Evolutionary conservation across 2,113 vertebrate species (phyloP), one percentile per base, ranked within the genome.

Genomic region (Oryzias celebensis): DNA sequence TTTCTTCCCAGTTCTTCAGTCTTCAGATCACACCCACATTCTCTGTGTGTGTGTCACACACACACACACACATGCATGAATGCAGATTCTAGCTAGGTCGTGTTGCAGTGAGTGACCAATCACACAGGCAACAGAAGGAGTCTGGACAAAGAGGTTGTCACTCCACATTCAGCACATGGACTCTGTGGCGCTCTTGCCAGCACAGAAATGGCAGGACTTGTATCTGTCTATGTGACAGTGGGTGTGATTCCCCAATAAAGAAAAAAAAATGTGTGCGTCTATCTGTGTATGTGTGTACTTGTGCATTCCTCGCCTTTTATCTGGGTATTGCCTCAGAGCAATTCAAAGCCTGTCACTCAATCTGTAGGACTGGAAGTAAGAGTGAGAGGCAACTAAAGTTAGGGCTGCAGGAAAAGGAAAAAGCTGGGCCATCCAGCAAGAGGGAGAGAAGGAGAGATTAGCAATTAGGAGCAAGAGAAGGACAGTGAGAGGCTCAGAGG

Each of bases 291-390:
- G 68, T 65, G 64, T 68, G 75, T 62, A 52, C 55, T 60, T 76
- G 81, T 72, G 80, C 73, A 74, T 81, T 74, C 76, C 78, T 85
- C 73, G 86, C 77, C 80, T 85, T 85, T 88, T 88, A 85, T 86
- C 87, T 83, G 82, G 75, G 78, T 90, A 87, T 85, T 82, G 84
- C 80, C 88, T 88, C 77, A 81, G 84, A 90, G 87, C 87, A 87
- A 87, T 89, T 89, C 89, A 85, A 85, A 82, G 83, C 81, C 80
- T 89, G 87, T 86, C 88, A 87, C 70, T 90, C 85, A 89, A 71
- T 88, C 87, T 78, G 62, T 45, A 53, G 65, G 77, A 81, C 77
- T 82, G 77, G 75, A 75, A 81, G 75, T 68, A 57, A 63, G 77
- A 75, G 75, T 52, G 64, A 84, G 73, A 78, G 56, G 46, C 56